Percentiles rank a stretch among this genome's conserved stretches.
phyloP scores from a whole-genome alignment of 2,113 vertebrate genomes.

The Reinhardtius hippoglossoides region DNA sequence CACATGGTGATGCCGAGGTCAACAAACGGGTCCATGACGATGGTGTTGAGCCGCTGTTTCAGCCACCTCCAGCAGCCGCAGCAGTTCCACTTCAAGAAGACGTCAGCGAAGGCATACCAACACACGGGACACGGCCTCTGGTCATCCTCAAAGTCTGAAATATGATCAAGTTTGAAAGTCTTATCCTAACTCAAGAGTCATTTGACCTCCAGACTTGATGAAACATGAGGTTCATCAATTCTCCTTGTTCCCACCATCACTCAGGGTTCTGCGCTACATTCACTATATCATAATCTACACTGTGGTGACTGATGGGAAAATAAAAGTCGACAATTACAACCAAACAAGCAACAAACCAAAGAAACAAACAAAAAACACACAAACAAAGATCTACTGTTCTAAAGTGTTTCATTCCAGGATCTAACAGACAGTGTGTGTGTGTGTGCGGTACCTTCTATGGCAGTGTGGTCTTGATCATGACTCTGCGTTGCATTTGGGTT shows the following conservation, averaged over 20 bases:
- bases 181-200: too few species aligned
- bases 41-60: slow-evolving; percentile 81
- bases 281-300: too few species aligned
- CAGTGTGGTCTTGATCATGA: slow-evolving; percentile 19
- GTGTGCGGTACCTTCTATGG: slow-evolving; percentile 33
- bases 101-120: slow-evolving; percentile 91
- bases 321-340: too few species aligned
- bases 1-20: slow-evolving; percentile 97
- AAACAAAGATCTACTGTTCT: background rate
- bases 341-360: too few species aligned
- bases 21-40: slow-evolving; percentile 96
- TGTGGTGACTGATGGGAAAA: too few species aligned
- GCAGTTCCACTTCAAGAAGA: slow-evolving; percentile 92
- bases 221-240: too few species aligned
- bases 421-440: background rate
- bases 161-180: background rate
- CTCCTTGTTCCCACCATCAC: too few species aligned
- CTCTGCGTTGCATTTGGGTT: background rate
- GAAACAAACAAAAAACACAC: background rate
- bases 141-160: slow-evolving; percentile 89
- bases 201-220: too few species aligned
- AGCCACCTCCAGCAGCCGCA: slow-evolving; percentile 85
- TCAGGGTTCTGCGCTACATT: too few species aligned
- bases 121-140: slow-evolving; percentile 89
- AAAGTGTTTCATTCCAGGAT: too few species aligned